Evolutionary conservation across 2,113 vertebrate genomes (phyloP).

Genomic region (Grallaria varia): DNA sequence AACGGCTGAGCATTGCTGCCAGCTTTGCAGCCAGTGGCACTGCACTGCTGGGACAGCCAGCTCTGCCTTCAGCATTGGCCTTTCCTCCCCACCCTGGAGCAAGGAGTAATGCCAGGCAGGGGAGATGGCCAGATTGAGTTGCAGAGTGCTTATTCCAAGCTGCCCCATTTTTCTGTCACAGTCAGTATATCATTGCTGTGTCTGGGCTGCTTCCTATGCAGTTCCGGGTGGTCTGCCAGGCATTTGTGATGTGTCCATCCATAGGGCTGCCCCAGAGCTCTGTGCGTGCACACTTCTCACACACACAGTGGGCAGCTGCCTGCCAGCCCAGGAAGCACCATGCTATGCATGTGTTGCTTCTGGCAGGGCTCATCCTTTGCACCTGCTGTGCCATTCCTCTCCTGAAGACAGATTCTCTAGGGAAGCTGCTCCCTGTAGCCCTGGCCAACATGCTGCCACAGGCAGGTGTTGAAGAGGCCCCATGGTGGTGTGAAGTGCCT

Average conservation of each 20-base stretch:
- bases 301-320: not conserved
- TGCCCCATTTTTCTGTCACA: constrained; percentile 44
- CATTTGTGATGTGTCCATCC: not conserved
- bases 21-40: not conserved
- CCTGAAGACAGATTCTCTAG: not conserved
- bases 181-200: not conserved
- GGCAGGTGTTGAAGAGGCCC: not conserved
- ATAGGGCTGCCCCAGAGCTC: not conserved
- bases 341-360: rapidly evolving
- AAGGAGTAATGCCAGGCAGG: not conserved
- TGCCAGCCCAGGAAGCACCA: rapidly evolving
- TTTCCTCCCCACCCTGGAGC: not conserved
- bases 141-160: constrained; percentile 10
- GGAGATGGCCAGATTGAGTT: not conserved
- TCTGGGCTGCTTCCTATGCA: not conserved
- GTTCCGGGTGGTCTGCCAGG: not conserved
- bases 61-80: not conserved
- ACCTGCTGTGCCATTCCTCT: not conserved
- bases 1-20: not conserved
- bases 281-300: not conserved
- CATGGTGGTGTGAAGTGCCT: not conserved
- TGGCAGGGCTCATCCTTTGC: not conserved
- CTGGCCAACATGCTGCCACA: not conserved
- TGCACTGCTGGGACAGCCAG: not conserved
- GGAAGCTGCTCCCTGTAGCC: not conserved